Evolutionary conservation across 2,113 vertebrate genomes (phyloP).

Genomic region (Psophia crepitans): DNA sequence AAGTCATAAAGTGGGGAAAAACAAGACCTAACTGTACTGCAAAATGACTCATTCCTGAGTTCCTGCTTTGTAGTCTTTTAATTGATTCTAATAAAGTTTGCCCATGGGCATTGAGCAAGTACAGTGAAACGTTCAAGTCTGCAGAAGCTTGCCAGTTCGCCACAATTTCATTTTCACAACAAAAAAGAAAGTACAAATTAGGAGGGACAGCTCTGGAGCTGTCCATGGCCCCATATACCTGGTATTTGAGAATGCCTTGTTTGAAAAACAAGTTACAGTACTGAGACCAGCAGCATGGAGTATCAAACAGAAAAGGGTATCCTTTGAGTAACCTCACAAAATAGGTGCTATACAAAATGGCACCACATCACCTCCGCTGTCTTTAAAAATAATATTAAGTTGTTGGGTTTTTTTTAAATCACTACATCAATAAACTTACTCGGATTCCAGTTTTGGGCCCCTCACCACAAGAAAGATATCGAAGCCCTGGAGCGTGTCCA

Average conservation of each 20-base stretch:
- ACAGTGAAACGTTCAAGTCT: background rate
- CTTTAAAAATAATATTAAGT: background rate
- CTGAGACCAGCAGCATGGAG: background rate
- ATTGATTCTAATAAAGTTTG: background rate
- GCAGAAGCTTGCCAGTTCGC: background rate
- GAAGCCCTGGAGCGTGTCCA: too few relatives aligned
- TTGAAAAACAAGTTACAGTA: background rate
- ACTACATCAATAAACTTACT: background rate
- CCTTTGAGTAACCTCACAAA: too few relatives aligned
- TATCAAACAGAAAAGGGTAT: background rate
- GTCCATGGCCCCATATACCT: background rate
- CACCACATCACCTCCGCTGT: background rate
- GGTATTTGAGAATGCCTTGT: background rate
- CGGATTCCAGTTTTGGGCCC: too few relatives aligned
- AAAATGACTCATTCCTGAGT: background rate
- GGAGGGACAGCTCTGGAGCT: background rate
- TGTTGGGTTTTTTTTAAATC: background rate
- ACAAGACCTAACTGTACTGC: background rate
- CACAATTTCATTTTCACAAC: background rate
- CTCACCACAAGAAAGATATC: too few relatives aligned
- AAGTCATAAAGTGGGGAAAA: background rate
- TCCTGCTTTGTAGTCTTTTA: background rate
- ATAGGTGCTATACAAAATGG: too few relatives aligned
- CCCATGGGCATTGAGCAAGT: background rate
- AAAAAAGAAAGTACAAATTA: background rate